Evolutionary conservation across 1,140 invertebrate genomes (phyloP).

Genomic region (Dendroctonus ponderosae): DNA sequence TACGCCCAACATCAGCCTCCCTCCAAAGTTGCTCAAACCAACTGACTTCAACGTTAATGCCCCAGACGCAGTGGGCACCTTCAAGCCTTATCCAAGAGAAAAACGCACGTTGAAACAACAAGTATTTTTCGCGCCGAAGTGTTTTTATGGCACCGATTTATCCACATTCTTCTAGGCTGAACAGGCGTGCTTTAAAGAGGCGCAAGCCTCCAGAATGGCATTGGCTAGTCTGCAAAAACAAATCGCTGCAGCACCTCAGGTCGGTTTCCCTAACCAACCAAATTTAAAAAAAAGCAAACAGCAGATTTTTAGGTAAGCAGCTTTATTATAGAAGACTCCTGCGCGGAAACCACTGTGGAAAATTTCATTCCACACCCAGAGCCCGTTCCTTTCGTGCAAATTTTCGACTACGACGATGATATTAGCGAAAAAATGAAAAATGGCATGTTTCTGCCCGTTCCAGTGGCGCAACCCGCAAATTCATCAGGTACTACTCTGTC

Average conservation of each 20-base stretch:
- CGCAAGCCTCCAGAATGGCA: constrained; percentile 44
- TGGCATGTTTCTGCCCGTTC: constrained; percentile 16
- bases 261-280: not conserved
- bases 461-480: not conserved
- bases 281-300: not conserved
- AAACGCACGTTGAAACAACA: constrained; percentile 30
- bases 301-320: constrained; percentile 30
- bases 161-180: constrained; percentile 39
- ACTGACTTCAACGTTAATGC: constrained; percentile 9
- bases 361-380: constrained; percentile 45
- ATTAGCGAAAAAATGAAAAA: constrained; percentile 13
- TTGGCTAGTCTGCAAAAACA: constrained; percentile 45
- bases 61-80: not conserved
- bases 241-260: constrained; percentile 41
- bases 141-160: constrained; percentile 17
- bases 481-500: not conserved
- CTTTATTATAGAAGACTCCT: constrained; percentile 46
- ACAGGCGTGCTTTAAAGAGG: constrained; percentile 47
- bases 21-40: constrained; percentile 1
- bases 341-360: constrained; percentile 46
- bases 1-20: not conserved
- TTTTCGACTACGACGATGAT: constrained; percentile 19
- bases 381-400: constrained; percentile 17
- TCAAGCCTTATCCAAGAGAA: constrained; percentile 13
- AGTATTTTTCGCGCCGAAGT: constrained; percentile 25